Percentiles rank a stretch among this genome's conserved stretches.
Evolutionary conservation across 53 echinoderm and acorn worm genomes (phyloP).

Genomic region (Hippasteria phrygiana): DNA sequence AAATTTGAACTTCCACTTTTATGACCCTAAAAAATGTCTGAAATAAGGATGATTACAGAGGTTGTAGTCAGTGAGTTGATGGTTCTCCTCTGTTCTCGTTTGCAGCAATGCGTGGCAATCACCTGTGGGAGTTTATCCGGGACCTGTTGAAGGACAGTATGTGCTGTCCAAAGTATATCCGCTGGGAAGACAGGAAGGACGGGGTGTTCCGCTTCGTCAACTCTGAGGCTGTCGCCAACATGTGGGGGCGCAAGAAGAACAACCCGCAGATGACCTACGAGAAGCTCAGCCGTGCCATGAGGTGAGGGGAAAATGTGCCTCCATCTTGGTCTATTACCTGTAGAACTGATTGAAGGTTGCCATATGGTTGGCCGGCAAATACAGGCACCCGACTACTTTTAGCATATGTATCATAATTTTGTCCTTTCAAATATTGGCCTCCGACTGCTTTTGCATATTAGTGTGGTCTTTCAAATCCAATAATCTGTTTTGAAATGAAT

Average conservation of each 20-base stretch:
- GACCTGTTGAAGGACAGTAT: constrained; percentile 82
- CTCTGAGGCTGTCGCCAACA: constrained; percentile 92
- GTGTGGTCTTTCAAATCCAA: too few relatives aligned
- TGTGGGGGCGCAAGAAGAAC: constrained; percentile 99
- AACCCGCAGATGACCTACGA: constrained; percentile 99
- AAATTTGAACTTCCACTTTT: too few relatives aligned
- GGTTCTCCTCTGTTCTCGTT: too few relatives aligned
- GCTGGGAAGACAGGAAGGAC: constrained; percentile 89
- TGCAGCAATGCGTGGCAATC: constrained; percentile 97
- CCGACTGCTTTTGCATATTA: too few relatives aligned
- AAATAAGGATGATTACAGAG: too few relatives aligned
- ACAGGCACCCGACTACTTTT: too few relatives aligned
- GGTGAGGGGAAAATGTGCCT: constrained; percentile 51
- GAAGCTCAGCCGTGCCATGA: constrained; percentile 99
- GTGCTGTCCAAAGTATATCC: constrained; percentile 87
- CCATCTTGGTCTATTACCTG: constrained; percentile 8
- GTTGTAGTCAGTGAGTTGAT: too few relatives aligned
- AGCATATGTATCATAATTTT: too few relatives aligned
- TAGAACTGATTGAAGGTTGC: not conserved
- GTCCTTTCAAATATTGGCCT: too few relatives aligned
- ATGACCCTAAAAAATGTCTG: too few relatives aligned
- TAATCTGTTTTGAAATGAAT: too few relatives aligned
- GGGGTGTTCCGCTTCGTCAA: constrained; percentile 99
- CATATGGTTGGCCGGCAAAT: too few relatives aligned
- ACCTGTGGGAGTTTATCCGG: constrained; percentile 98